Evolutionary conservation across 2,797 vertebrate species (phyloP).

Genomic region (Typhlichthys eigenmanni): DNA sequence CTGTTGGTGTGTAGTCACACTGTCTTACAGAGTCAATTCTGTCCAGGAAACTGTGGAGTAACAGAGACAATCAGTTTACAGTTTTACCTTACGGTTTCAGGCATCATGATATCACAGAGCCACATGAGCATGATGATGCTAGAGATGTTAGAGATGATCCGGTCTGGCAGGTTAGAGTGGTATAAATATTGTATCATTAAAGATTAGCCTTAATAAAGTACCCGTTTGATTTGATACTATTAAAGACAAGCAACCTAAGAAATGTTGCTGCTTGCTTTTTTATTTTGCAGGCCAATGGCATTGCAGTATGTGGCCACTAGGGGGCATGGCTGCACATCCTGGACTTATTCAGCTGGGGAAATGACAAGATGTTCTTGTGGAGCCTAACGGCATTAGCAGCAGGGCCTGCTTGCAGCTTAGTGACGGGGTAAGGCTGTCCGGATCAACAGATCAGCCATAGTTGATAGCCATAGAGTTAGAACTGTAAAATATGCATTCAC

Average conservation of each 20-base stretch:
- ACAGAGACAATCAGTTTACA: conserved; percentile 20
- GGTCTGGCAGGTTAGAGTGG: too few species aligned
- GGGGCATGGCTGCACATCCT: conserved; percentile 70
- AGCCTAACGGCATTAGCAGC: conserved; percentile 63
- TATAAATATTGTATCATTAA: too few species aligned
- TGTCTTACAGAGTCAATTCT: conserved; percentile 97
- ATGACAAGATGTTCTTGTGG: conserved; percentile 76
- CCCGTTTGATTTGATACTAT: neutral
- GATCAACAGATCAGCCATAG: neutral
- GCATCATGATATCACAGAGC: too few species aligned
- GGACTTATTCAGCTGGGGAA: conserved; percentile 74
- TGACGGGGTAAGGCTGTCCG: conserved; percentile 24
- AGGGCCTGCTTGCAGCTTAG: conserved; percentile 47
- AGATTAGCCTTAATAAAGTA: neutral
- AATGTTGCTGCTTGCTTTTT: neutral
- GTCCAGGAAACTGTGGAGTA: conserved; percentile 90
- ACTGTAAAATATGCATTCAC: too few species aligned
- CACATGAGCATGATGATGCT: too few species aligned
- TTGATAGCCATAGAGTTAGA: too few species aligned
- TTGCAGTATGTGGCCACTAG: conserved; percentile 56
- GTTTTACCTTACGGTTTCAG: too few species aligned
- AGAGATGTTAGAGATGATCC: too few species aligned
- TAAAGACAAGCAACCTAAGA: neutral
- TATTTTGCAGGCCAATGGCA: conserved; percentile 36
- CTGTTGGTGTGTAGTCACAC: conserved; percentile 96